Evolutionary conservation across 1,140 invertebrate species (phyloP).

Genomic region (Cotesia chilonis): DNA sequence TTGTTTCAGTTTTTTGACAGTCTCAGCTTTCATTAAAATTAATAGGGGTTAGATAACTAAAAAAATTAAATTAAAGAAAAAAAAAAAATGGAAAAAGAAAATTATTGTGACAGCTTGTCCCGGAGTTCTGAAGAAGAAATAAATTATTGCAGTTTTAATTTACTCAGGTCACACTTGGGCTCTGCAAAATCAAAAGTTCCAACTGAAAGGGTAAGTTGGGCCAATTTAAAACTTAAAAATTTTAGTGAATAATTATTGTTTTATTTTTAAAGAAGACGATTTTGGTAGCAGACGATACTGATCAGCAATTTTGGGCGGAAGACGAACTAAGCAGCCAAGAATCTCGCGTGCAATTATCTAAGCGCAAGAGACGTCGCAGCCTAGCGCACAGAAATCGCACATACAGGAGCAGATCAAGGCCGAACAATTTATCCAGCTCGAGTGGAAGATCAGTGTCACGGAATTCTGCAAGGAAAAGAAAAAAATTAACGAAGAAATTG

Average conservation of each 20-base stretch:
- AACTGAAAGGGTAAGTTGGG: too few species aligned
- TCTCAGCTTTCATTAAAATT: too few species aligned
- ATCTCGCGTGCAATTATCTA: conserved; percentile 40
- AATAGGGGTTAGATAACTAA: too few species aligned
- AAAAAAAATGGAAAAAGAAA: conserved; percentile 38
- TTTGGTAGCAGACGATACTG: conserved; percentile 45
- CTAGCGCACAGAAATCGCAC: conserved; percentile 49
- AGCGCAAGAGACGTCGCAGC: conserved; percentile 47
- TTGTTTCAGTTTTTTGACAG: too few species aligned
- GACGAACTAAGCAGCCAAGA: conserved; percentile 52
- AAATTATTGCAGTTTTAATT: conserved; percentile 41
- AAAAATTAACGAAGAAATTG: conserved; percentile 1
- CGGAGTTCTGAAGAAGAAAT: conserved; percentile 48
- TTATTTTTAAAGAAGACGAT: conserved; percentile 38
- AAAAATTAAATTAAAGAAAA: conserved; percentile 43
- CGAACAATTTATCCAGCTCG: conserved; percentile 32
- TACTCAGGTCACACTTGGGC: conserved; percentile 22
- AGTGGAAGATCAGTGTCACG: conserved; percentile 2
- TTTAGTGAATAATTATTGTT: background rate
- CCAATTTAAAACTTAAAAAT: too few species aligned
- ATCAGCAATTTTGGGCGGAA: conserved; percentile 53
- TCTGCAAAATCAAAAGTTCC: too few species aligned
- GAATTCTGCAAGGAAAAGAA: background rate
- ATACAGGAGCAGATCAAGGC: conserved; percentile 40
- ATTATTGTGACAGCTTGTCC: background rate